Conservation (phyloP, 1,140 invertebrate genomes). For the Palaemon carinicauda region DNA sequence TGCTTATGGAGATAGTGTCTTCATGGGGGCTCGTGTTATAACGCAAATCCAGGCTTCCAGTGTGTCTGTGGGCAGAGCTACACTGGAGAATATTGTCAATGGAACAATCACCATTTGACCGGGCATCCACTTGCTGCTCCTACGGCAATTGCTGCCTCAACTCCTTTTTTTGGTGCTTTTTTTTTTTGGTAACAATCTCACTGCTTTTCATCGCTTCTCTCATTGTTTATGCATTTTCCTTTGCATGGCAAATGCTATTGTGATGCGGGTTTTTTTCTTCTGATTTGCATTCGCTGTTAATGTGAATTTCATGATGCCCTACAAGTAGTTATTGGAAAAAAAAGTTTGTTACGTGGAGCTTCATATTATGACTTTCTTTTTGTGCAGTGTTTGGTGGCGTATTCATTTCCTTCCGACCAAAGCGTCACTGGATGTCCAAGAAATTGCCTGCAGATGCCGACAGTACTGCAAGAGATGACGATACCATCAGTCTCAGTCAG, state of each 20-base stretch:
- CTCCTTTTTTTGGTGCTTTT: neutral
- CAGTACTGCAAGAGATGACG: neutral
- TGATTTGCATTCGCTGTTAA: too few species aligned
- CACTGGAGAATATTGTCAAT: slow-evolving; percentile 7
- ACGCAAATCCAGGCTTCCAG: neutral
- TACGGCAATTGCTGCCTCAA: neutral
- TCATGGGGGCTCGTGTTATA: slow-evolving; percentile 1
- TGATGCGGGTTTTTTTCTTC: too few species aligned
- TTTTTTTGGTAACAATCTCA: neutral
- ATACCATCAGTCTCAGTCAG: neutral
- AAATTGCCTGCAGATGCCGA: neutral
- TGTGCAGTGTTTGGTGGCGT: neutral
- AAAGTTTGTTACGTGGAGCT: neutral
- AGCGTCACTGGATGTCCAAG: neutral
- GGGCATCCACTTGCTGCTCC: neutral
- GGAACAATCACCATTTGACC: neutral
- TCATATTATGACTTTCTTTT: neutral
- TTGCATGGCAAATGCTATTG: too few species aligned
- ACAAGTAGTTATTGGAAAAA: too few species aligned
- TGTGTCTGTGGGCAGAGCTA: neutral
- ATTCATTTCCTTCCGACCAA: neutral
- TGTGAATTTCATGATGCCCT: too few species aligned
- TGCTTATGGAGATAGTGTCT: neutral
- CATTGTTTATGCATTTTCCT: too few species aligned
- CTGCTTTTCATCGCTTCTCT: neutral